Conservation (phyloP, 2,888 invertebrate species). For the Sepiola atlantica region DNA sequence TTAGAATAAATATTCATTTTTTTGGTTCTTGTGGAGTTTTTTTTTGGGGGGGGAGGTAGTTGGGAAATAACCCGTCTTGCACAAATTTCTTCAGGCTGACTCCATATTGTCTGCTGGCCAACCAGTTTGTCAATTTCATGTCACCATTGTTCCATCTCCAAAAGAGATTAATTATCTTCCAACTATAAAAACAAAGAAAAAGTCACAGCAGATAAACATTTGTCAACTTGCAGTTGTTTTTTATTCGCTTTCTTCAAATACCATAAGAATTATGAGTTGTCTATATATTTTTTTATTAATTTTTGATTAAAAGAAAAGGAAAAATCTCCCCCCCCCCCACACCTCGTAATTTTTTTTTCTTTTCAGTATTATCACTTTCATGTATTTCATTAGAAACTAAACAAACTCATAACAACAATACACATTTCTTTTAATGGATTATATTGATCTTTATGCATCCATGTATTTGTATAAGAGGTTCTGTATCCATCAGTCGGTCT, state of each 20-base stretch:
- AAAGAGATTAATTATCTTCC: conserved; percentile 2
- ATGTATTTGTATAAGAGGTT: background rate
- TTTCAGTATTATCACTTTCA: too few relatives aligned
- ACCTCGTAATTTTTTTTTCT: background rate
- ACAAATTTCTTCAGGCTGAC: background rate
- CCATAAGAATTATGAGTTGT: background rate
- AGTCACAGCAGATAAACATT: background rate
- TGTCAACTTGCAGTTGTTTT: background rate
- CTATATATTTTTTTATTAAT: conserved; percentile 12
- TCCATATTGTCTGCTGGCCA: background rate
- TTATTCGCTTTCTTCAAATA: background rate
- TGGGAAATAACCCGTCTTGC: background rate
- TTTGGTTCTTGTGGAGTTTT: background rate
- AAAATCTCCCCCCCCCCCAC: background rate
- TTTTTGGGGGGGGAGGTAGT: too few relatives aligned
- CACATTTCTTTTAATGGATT: background rate
- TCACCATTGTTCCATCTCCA: background rate
- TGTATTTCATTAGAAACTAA: background rate
- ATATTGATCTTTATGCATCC: background rate
- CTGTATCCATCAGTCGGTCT: too few relatives aligned
- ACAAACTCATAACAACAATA: background rate
- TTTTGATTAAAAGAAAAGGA: background rate
- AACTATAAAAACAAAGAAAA: background rate
- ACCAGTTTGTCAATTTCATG: background rate
- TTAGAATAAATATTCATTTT: background rate